Percentiles rank a stretch among this genome's conserved stretches.
Conservation (phyloP, 2,113 vertebrate species). For the Cathartes aura region DNA sequence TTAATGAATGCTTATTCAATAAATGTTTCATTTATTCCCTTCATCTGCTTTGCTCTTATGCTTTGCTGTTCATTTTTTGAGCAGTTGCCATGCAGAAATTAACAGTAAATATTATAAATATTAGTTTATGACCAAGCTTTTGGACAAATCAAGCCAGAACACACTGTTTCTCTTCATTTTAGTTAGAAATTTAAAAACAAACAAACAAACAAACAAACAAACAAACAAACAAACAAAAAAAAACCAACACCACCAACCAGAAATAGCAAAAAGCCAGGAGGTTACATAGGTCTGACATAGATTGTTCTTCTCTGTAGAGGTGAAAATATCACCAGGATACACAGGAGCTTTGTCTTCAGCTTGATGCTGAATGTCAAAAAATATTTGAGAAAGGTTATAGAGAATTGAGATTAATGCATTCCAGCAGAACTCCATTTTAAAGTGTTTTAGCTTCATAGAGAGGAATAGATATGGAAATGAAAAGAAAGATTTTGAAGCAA, state of each 20-base stretch:
- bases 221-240: not conserved
- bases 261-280: not conserved
- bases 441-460: not conserved
- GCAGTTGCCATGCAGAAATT: not conserved
- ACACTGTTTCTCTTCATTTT: not conserved
- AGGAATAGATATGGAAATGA: not conserved
- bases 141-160: not conserved
- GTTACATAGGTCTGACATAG: not conserved
- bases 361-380: not conserved
- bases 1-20: not conserved
- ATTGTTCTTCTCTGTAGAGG: not conserved
- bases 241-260: not conserved
- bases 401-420: not conserved
- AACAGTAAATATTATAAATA: not conserved
- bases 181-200: not conserved
- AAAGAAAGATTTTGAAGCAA: not conserved
- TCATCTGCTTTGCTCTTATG: not conserved
- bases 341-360: not conserved
- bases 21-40: not conserved
- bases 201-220: not conserved
- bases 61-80: not conserved
- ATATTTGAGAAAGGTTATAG: not conserved
- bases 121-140: not conserved
- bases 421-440: not conserved
- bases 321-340: not conserved